Conservation (phyloP, 1,140 invertebrate species). For the Drosophila navojoa region DNA sequence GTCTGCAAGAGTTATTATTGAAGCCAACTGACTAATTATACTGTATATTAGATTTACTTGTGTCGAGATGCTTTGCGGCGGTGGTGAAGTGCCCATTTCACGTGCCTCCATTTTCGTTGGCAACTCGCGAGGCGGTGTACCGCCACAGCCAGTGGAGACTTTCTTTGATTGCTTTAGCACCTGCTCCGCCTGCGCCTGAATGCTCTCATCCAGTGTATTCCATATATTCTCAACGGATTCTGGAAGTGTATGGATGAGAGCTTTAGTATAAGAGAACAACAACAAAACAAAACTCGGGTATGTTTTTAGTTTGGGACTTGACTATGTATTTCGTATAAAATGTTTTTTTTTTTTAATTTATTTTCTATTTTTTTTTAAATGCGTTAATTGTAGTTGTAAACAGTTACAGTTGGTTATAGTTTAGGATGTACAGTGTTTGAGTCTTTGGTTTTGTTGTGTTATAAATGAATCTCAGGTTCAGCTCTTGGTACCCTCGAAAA, state of each 20-base stretch:
- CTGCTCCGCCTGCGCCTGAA: constrained; percentile 75
- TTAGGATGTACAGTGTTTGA: constrained; percentile 47
- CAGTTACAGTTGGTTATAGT: constrained; percentile 47
- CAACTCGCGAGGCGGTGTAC: constrained; percentile 85
- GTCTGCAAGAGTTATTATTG: constrained; percentile 65
- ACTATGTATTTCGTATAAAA: constrained; percentile 55
- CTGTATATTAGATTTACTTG: constrained; percentile 86
- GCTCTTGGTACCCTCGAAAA: constrained; percentile 89
- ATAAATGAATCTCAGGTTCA: constrained; percentile 31
- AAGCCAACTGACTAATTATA: not conserved
- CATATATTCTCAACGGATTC: constrained; percentile 83
- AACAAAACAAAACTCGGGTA: constrained; percentile 53
- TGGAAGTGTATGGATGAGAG: constrained; percentile 64
- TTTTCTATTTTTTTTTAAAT: constrained; percentile 47
- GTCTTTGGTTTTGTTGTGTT: constrained; percentile 27
- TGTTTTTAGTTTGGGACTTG: constrained; percentile 45
- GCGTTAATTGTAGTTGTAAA: constrained; percentile 62
- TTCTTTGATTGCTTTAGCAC: constrained; percentile 71
- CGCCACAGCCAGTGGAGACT: constrained; percentile 86
- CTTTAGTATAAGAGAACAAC: constrained; percentile 40
- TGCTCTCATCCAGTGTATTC: constrained; percentile 82
- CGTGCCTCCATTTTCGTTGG: constrained; percentile 30
- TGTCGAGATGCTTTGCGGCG: constrained; percentile 93
- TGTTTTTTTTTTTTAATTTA: not conserved
- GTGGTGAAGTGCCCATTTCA: constrained; percentile 91